Base-by-base conservation (phyloP, 2,113 vertebrate genomes). In the Pholis gunnellus region DNA sequence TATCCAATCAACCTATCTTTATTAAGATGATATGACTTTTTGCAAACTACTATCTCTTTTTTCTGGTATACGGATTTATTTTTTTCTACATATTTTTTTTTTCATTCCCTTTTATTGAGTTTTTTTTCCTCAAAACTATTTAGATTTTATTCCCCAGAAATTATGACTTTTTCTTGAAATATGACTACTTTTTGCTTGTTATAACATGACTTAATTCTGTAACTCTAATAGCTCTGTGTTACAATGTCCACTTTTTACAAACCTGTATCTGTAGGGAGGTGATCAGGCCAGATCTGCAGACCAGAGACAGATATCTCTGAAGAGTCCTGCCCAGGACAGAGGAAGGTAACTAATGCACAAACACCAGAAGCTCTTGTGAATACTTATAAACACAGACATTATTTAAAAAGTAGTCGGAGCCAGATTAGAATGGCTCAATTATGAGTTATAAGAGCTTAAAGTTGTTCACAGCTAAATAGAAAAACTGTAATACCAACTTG, bases 311-410 rank as follows among this genome's bases (percentile, higher is more conserved):
- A 97, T 98, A 52, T 96, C 97, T 0, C 89, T 99, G 82, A 99
- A 99, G 93, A 94, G 96, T 75, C 96, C 96, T 69, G 95, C 96
- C 87, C 96, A 97, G 81, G 98, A 99, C 85, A 95, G 98, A 92
- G 97, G 97, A 96, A 98, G 97, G 98, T 99, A 93, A 95, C 87
- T 95, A 91, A 93, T 56, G 5, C 27, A 25, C 46, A 42, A 13
- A 42, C 57, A 36, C 42, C 22, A 36, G 6, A 61, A 67, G 34
- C 44, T n/a, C 9, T 14, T 20, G 6, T 52, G 10, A 50, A 61
- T 25, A 46, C 1, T 14, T 27, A 15, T 50, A 17, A 46, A 70
- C 5, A 25, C 71, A 15, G 11, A 59, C 27, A 48, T 17, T 52
- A 2, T 61, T 17, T 46, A 29, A 17, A 1, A 31, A 6, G 52